Conservation (phyloP, 2,797 vertebrate species). For the Ispidina lecontei region DNA sequence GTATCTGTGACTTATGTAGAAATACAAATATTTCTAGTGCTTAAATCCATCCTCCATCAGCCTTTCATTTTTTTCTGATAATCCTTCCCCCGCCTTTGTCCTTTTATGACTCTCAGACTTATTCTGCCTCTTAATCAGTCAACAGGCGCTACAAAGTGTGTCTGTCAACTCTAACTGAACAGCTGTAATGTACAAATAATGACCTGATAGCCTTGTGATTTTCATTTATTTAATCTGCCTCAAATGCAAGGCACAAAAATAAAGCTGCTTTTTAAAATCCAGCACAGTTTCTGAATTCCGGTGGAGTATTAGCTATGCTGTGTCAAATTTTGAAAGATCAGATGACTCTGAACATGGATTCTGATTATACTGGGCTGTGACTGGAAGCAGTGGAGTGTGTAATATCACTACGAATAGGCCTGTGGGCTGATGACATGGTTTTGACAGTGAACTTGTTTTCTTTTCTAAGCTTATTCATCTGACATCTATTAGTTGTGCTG, state of each 20-base stretch:
- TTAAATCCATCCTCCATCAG: conserved; percentile 45
- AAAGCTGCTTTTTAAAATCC: conserved; percentile 77
- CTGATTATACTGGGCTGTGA: conserved; percentile 74
- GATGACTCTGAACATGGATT: conserved; percentile 72
- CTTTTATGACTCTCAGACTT: conserved; percentile 26
- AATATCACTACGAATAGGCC: conserved; percentile 61
- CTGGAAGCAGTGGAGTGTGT: conserved; percentile 70
- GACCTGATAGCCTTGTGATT: conserved; percentile 72
- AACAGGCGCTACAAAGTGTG: conserved; percentile 69
- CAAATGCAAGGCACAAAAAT: conserved; percentile 80
- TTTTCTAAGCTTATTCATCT: conserved; percentile 66
- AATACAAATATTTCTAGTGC: neutral
- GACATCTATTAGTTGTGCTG: conserved; percentile 71
- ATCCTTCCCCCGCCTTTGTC: neutral
- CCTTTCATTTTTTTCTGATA: conserved; percentile 4
- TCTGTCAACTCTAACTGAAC: conserved; percentile 82
- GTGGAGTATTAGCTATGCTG: conserved; percentile 74
- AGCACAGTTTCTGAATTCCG: conserved; percentile 66
- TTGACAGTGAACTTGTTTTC: conserved; percentile 72
- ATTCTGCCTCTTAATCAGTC: conserved; percentile 71
- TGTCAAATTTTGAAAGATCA: conserved; percentile 73
- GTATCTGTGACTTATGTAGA: neutral
- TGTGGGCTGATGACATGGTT: conserved; percentile 68
- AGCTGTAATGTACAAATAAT: conserved; percentile 88
- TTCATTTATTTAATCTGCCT: conserved; percentile 81